Evolutionary conservation across 2,888 invertebrate genomes (phyloP), one percentile per base, ranked within the genome.

Genomic region (Limnephilus lunatus): DNA sequence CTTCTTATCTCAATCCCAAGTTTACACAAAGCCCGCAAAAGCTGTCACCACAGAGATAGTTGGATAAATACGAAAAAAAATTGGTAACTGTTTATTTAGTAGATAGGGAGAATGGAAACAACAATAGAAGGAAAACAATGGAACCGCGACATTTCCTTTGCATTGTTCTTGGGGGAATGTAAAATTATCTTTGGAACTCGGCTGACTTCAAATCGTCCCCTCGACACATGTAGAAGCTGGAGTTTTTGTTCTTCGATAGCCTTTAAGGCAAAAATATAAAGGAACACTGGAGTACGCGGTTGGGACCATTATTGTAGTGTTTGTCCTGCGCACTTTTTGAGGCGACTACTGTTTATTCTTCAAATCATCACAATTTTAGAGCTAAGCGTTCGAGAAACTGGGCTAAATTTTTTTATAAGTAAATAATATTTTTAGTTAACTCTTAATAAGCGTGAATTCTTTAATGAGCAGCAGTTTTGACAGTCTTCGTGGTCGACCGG

Each of bases 1-100:
- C 35, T 86, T 86, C 86, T 86, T 86, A 86, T 86, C 86, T 86
- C 86, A 86, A 86, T 86, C 86, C 35, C 48, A 86, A 39, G 86
- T 86, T 86, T 48, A 86, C 86, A 86, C 86, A 44, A 86, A 86
- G 15, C 86, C 86, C 86, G 14, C 25, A 44, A 44, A 30, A 44
- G 44, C 44, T n/a, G 86, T 39, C 39, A 14, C 35, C 85, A n/a
- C 39, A n/a, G 30, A 44, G 30, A 86, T 86, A 86, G 86, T 86
- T 86, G 44, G 86, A 35, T 48, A 30, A 44, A 86, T 44, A 86
- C 14, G n/a, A 86, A 86, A 68, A 68, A 86, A 86, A 86, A 86
- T 85, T 44, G 86, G 86, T 86, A 44, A 86, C 86, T 86, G 86
- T 48, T 48, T 86, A 44, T 44, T 86, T 86, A 39, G 86, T 35